phyloP scores from a whole-genome alignment of 2,797 vertebrate genomes.

The Gambusia yucatana region DNA sequence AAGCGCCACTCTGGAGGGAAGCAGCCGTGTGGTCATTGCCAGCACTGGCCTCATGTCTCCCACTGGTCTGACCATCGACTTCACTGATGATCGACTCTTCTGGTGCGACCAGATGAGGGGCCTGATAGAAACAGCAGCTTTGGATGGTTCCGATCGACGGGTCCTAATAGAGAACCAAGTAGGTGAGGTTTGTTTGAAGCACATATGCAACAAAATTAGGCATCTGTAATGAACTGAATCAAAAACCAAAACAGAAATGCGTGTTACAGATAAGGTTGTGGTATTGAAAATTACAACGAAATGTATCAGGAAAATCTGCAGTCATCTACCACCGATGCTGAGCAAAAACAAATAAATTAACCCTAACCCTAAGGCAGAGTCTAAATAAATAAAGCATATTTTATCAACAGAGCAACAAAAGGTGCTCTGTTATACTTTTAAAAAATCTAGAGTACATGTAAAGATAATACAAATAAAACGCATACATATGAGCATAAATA shows the following conservation, averaged over 20 bases:
- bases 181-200: slow-evolving; percentile 89
- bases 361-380: no score
- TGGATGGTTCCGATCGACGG: slow-evolving; percentile 89
- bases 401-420: background rate
- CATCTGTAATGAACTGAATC: background rate
- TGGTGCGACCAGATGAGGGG: slow-evolving; percentile 89
- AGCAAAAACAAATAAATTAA: background rate
- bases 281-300: background rate
- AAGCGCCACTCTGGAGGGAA: slow-evolving; percentile 86
- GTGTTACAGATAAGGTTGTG: background rate
- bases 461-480: background rate
- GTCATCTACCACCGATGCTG: background rate
- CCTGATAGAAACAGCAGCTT: slow-evolving; percentile 83
- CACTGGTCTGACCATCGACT: slow-evolving; percentile 90
- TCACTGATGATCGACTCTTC: slow-evolving; percentile 84
- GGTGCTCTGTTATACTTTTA: background rate
- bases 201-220: slow-evolving; percentile 22
- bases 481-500: background rate
- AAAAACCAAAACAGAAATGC: accelerated
- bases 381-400: background rate
- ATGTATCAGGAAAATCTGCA: background rate
- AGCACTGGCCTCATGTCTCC: slow-evolving; percentile 83
- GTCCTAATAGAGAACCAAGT: slow-evolving; percentile 90
- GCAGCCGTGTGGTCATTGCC: slow-evolving; percentile 76
- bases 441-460: background rate